Evolutionary conservation across 2,113 vertebrate genomes (phyloP).

Genomic region (Struthidea cinerea): DNA sequence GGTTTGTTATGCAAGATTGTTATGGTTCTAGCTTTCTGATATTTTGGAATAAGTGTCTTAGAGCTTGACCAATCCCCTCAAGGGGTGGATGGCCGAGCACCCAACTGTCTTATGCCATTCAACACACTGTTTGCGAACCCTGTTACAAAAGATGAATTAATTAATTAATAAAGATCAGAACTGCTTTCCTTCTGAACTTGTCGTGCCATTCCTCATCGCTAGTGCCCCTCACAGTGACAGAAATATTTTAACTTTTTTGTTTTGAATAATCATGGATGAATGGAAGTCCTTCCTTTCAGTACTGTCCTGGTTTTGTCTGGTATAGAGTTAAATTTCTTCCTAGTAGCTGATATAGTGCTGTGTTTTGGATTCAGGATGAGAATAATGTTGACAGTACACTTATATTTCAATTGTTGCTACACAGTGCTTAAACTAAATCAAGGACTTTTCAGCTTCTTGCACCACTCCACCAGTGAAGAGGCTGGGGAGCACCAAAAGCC

Average conservation of each 20-base stretch:
- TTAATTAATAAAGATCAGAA: too few species aligned
- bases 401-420: neutral
- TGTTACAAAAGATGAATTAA: too few species aligned
- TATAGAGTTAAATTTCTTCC: neutral
- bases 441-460: neutral
- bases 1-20: too few species aligned
- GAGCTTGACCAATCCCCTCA: too few species aligned
- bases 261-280: neutral
- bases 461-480: neutral
- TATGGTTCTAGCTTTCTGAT: too few species aligned
- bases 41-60: too few species aligned
- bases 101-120: too few species aligned
- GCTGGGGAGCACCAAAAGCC: neutral
- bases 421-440: neutral
- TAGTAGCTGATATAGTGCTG: fast-evolving
- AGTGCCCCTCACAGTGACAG: too few species aligned
- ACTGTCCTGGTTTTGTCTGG: neutral
- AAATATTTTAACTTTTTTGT: neutral
- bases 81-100: too few species aligned
- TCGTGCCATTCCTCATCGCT: too few species aligned
- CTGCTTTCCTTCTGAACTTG: too few species aligned
- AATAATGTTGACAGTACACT: neutral
- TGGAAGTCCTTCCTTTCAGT: neutral
- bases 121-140: too few species aligned
- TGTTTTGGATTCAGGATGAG: neutral